Conservation (phyloP, 1,140 invertebrate species). For the Leptinotarsa lineolata region DNA sequence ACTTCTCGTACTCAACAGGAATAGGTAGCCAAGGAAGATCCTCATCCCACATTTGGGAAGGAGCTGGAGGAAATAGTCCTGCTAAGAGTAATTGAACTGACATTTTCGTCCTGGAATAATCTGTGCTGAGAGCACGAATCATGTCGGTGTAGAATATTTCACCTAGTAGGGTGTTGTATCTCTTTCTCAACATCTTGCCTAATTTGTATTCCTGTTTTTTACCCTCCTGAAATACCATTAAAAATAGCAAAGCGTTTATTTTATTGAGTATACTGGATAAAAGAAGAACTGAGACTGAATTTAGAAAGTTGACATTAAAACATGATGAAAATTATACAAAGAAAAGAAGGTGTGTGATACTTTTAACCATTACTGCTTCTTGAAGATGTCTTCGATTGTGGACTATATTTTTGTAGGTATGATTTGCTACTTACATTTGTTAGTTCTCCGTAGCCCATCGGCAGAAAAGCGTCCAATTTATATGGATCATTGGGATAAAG, state of each 20-base stretch:
- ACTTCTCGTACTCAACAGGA: conserved; percentile 58
- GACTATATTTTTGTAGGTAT: too few relatives aligned
- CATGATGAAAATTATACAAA: too few relatives aligned
- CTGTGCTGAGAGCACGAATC: conserved; percentile 46
- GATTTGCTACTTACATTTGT: conserved; percentile 43
- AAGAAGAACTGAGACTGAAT: too few relatives aligned
- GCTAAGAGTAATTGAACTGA: conserved; percentile 61
- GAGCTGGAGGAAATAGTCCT: conserved; percentile 56
- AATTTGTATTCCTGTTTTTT: conserved; percentile 64
- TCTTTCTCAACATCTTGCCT: conserved; percentile 64
- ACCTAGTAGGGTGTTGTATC: conserved; percentile 67
- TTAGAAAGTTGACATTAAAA: too few relatives aligned
- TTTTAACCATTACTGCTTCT: too few relatives aligned
- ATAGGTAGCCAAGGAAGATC: conserved; percentile 61
- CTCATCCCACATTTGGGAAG: conserved; percentile 57
- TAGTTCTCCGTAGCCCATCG: conserved; percentile 47
- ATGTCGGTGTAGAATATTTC: conserved; percentile 62
- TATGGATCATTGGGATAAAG: conserved; percentile 48
- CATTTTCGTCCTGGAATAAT: conserved; percentile 67
- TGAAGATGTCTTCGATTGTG: too few relatives aligned
- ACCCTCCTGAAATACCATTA: conserved; percentile 38
- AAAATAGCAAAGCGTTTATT: background rate
- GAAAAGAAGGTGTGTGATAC: too few relatives aligned
- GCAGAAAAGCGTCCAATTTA: conserved; percentile 42
- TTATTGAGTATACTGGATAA: too few relatives aligned